phyloP scores from a whole-genome alignment of 2,888 invertebrate species.

The Leucania comma region DNA sequence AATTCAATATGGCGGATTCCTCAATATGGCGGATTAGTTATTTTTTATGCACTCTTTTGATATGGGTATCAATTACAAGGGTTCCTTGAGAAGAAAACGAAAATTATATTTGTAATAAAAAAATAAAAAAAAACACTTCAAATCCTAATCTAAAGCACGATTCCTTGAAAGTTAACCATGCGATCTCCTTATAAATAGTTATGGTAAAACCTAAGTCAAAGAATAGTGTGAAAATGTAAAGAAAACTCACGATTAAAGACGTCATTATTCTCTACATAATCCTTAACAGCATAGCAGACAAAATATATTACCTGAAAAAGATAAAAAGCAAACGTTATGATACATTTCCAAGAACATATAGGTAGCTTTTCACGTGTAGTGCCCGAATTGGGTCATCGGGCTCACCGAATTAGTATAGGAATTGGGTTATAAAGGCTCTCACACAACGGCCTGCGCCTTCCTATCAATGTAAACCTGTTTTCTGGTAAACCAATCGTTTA shows the following conservation, averaged over 20 bases:
- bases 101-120: too few relatives aligned
- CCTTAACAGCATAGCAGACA: conserved; percentile 12
- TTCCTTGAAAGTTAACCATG: too few relatives aligned
- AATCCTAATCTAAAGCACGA: too few relatives aligned
- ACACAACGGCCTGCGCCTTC: conserved; percentile 27
- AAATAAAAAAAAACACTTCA: too few relatives aligned
- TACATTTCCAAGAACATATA: conserved; percentile 36
- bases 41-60: too few relatives aligned
- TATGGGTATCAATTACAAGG: too few relatives aligned
- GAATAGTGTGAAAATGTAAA: background rate
- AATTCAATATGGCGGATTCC: too few relatives aligned
- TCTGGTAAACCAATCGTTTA: conserved; percentile 52
- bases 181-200: too few relatives aligned
- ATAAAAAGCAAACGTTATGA: conserved; percentile 48
- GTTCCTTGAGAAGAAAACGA: too few relatives aligned
- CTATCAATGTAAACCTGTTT: conserved; percentile 46
- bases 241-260: conserved; percentile 3
- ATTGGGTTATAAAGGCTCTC: conserved; percentile 58
- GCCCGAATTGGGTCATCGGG: conserved; percentile 53
- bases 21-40: too few relatives aligned
- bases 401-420: conserved; percentile 58
- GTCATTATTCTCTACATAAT: background rate
- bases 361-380: conserved; percentile 41
- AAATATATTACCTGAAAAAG: conserved; percentile 68
- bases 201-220: background rate